phyloP scores from a whole-genome alignment of 2,797 vertebrate genomes.

The Danio aesculapii region DNA sequence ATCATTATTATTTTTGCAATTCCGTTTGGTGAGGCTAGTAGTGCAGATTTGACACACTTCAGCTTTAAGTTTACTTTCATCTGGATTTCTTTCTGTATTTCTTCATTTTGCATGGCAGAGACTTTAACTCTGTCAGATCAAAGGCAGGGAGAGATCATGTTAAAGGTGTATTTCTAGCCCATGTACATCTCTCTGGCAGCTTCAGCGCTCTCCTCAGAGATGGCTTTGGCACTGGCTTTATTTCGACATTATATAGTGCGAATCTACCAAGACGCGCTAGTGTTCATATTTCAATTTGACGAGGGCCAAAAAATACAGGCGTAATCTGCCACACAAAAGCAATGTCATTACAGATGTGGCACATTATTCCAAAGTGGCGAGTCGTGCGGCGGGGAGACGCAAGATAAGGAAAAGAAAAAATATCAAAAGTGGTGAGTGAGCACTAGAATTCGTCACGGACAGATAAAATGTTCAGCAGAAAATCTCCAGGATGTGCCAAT shows the following conservation, averaged over 20 bases:
- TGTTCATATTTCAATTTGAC: slow-evolving; percentile 67
- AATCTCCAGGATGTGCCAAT: slow-evolving; percentile 71
- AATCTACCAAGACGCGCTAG: slow-evolving; percentile 61
- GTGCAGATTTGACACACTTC: slow-evolving; percentile 17
- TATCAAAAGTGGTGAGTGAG: slow-evolving; percentile 75
- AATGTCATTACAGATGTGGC: slow-evolving; percentile 84
- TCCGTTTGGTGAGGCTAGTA: slow-evolving; percentile 13
- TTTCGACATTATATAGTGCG: slow-evolving; percentile 47
- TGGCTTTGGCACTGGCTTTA: slow-evolving; percentile 39
- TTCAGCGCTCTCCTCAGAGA: slow-evolving; percentile 37
- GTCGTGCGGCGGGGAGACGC: slow-evolving; percentile 80
- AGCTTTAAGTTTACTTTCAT: slow-evolving; percentile 34
- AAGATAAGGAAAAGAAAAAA: slow-evolving; percentile 84
- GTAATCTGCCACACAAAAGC: slow-evolving; percentile 82
- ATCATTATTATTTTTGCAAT: slow-evolving; percentile 1
- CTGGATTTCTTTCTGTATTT: slow-evolving; percentile 40
- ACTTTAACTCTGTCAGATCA: slow-evolving; percentile 51
- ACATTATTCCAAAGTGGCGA: slow-evolving; percentile 85
- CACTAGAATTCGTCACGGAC: slow-evolving; percentile 82
- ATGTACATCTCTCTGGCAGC: slow-evolving; percentile 41
- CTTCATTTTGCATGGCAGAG: slow-evolving; percentile 44
- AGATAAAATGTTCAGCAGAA: slow-evolving; percentile 79
- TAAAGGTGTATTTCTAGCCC: slow-evolving; percentile 52
- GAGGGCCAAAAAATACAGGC: slow-evolving; percentile 74
- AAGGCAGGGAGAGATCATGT: slow-evolving; percentile 49